Percentiles rank a stretch among this genome's conserved stretches.
These are phyloP conservation scores for Streptopelia turtur DNA, from an alignment of 2,797 vertebrate species.

Conservation along the genomic window DNA sequence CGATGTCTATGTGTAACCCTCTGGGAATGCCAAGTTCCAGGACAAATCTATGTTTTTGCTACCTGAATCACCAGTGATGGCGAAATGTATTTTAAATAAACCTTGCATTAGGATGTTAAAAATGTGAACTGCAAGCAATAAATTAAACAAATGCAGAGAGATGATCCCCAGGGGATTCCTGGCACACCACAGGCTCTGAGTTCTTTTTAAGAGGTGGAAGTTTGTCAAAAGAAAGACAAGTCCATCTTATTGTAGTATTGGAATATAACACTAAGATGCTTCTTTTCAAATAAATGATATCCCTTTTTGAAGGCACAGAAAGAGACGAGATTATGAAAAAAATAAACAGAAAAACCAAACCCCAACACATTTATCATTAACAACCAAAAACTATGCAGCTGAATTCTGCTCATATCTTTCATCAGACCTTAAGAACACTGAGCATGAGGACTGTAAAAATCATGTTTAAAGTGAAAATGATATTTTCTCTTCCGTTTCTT, in stretches of 20 bases:
- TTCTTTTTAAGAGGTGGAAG: slow-evolving; percentile 21
- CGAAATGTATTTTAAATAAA: slow-evolving; percentile 60
- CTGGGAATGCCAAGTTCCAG: slow-evolving; percentile 41
- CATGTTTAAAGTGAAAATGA: not conserved
- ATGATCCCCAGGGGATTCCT: slow-evolving; percentile 8
- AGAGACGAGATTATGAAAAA: not conserved
- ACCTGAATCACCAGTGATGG: slow-evolving; percentile 57
- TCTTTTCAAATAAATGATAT: not conserved
- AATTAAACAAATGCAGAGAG: slow-evolving; percentile 43
- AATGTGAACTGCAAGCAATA: slow-evolving; percentile 21
- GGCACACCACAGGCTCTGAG: slow-evolving; percentile 34
- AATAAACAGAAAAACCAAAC: not conserved
- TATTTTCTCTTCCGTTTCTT: not conserved
- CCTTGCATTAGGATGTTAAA: slow-evolving; percentile 19
- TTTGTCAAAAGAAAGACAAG: slow-evolving; percentile 43
- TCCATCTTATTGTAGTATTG: not conserved
- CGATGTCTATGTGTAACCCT: not conserved
- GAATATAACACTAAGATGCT: not conserved
- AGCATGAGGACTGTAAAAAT: not conserved
- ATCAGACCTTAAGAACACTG: not conserved
- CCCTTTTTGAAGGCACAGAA: not conserved
- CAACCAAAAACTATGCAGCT: not conserved
- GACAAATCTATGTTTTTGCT: slow-evolving; percentile 36
- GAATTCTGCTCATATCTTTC: not conserved
- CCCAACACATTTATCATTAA: not conserved